phyloP scores from a whole-genome alignment of 1,140 invertebrate genomes.

The Lepidotrigona ventralis region DNA sequence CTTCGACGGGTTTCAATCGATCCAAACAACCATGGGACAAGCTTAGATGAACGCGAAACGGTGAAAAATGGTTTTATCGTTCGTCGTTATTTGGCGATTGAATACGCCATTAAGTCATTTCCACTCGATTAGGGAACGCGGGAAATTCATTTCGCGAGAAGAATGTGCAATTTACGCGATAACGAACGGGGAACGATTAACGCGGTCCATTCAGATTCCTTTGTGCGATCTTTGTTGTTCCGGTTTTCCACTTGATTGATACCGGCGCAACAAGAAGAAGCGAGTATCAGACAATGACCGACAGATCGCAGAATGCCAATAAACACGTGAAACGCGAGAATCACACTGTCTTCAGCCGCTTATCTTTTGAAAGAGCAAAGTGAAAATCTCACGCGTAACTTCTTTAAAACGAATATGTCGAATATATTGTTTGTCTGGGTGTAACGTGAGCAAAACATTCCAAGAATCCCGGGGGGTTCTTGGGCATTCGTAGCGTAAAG shows the following conservation, averaged over 20 bases:
- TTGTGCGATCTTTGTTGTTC: conserved; percentile 34
- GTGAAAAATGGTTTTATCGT: conserved; percentile 54
- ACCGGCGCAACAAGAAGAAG: conserved; percentile 31
- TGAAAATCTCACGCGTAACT: neutral
- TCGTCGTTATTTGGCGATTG: conserved; percentile 56
- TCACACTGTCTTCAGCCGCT: too few species aligned
- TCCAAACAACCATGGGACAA: neutral
- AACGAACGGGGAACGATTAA: conserved; percentile 61
- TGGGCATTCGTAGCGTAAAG: neutral
- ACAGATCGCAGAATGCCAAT: neutral
- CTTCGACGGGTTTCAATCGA: neutral
- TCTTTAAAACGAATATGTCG: too few species aligned
- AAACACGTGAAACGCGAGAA: neutral
- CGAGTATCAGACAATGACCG: conserved; percentile 24
- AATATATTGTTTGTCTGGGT: neutral
- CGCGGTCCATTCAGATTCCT: conserved; percentile 56
- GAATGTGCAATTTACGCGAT: conserved; percentile 64
- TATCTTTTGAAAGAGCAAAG: too few species aligned
- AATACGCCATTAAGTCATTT: conserved; percentile 64
- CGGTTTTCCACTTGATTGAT: conserved; percentile 24
- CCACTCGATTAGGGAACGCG: conserved; percentile 62
- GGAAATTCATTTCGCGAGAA: conserved; percentile 64
- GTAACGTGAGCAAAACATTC: neutral
- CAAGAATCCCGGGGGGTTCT: neutral
- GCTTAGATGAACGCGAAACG: conserved; percentile 6